Evolutionary conservation across 2,113 vertebrate species (phyloP).

Genomic region (Nycticorax nycticorax): DNA sequence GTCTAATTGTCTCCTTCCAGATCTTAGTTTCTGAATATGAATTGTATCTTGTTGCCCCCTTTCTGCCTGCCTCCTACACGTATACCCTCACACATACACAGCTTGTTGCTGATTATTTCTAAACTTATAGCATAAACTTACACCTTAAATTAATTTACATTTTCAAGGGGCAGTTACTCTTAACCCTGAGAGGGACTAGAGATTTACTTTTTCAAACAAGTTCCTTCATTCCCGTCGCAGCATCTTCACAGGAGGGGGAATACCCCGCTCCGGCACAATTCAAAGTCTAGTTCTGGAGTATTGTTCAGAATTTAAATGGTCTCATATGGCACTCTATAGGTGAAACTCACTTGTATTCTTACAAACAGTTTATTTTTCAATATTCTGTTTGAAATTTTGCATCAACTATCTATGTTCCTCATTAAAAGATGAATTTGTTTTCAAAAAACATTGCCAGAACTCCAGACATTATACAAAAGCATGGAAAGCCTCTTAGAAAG

Average conservation of each 20-base stretch:
- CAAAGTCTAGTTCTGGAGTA: not conserved
- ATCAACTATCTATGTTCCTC: not conserved
- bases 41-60: not conserved
- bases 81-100: not conserved
- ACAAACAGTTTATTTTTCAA: conserved; percentile 9
- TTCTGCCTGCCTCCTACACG: not conserved
- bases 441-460: not conserved
- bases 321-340: not conserved
- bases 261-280: not conserved
- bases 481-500: not conserved
- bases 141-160: not conserved
- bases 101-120: not conserved
- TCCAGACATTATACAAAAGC: not conserved
- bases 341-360: conserved; percentile 1
- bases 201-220: not conserved
- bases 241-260: not conserved
- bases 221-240: not conserved
- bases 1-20: not conserved
- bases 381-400: not conserved
- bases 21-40: not conserved
- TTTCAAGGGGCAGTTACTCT: not conserved
- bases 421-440: not conserved
- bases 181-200: not conserved
- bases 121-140: not conserved
- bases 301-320: not conserved